phyloP scores from a whole-genome alignment of 92 coral and sea anemone species.

The Blastomussa wellsi region DNA sequence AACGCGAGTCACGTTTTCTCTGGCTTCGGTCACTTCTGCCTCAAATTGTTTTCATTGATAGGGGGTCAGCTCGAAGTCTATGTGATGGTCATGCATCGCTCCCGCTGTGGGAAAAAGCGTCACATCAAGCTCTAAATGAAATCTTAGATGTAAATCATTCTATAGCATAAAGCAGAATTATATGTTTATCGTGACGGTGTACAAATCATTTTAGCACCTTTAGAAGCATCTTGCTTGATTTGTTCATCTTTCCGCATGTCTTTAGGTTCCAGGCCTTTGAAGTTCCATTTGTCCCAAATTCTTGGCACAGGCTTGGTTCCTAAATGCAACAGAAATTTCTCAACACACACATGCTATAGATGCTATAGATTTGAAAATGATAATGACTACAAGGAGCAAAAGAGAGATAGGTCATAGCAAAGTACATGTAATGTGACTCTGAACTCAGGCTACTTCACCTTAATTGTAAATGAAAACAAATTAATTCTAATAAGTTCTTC shows the following conservation, averaged over 20 bases:
- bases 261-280: conserved; percentile 76
- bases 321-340: conserved; percentile 11
- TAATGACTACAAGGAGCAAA: too few species aligned
- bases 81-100: neutral
- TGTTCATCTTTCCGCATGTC: conserved; percentile 94
- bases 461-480: too few species aligned
- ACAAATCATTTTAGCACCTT: conserved; percentile 61
- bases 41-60: neutral
- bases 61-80: neutral
- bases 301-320: conserved; percentile 91
- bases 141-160: too few species aligned
- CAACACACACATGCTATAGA: neutral
- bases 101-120: too few species aligned
- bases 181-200: neutral
- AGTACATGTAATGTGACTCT: too few species aligned
- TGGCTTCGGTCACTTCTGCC: neutral
- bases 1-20: neutral
- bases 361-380: too few species aligned
- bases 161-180: too few species aligned
- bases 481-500: too few species aligned
- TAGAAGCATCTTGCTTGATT: conserved; percentile 90
- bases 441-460: too few species aligned
- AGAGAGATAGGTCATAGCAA: too few species aligned
- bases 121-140: neutral
- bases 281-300: conserved; percentile 93